These are phyloP conservation scores for Spodoptera frugiperda DNA, from an alignment of 1,140 invertebrate species.

Conservation along the genomic window DNA sequence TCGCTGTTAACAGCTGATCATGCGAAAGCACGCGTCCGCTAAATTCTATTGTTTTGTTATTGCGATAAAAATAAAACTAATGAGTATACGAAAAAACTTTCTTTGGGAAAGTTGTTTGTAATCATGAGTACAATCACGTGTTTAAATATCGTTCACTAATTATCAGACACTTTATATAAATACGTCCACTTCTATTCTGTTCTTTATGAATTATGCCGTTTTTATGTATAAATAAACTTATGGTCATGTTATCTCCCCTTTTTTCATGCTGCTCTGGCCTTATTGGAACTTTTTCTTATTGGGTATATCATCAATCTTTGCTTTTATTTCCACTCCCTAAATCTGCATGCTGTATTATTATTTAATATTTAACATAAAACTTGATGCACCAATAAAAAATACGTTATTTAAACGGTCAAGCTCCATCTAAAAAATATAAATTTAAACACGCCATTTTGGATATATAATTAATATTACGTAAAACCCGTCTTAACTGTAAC, in stretches of 20 bases:
- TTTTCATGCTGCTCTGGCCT: slow-evolving; percentile 85
- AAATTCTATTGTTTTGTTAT: no score
- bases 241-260: slow-evolving; percentile 81
- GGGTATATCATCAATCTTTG: slow-evolving; percentile 67
- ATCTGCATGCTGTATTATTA: slow-evolving; percentile 68
- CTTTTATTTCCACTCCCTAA: slow-evolving; percentile 62
- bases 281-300: slow-evolving; percentile 79
- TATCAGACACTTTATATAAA: no score
- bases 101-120: no score
- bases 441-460: slow-evolving; percentile 84
- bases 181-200: no score
- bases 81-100: no score
- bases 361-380: slow-evolving; percentile 59
- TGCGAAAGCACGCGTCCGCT: no score
- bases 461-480: slow-evolving; percentile 71
- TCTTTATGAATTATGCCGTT: no score
- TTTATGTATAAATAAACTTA: slow-evolving; percentile 69
- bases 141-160: no score
- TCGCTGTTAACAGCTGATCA: no score
- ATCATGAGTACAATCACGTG: no score
- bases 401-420: slow-evolving; percentile 80
- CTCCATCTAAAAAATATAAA: slow-evolving; percentile 84
- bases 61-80: no score
- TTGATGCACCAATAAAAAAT: slow-evolving; percentile 79
- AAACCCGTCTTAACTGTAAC: slow-evolving; percentile 51